Evolutionary conservation across 2,797 vertebrate genomes (phyloP).

Genomic region (Odontamblyopus lacepedii): DNA sequence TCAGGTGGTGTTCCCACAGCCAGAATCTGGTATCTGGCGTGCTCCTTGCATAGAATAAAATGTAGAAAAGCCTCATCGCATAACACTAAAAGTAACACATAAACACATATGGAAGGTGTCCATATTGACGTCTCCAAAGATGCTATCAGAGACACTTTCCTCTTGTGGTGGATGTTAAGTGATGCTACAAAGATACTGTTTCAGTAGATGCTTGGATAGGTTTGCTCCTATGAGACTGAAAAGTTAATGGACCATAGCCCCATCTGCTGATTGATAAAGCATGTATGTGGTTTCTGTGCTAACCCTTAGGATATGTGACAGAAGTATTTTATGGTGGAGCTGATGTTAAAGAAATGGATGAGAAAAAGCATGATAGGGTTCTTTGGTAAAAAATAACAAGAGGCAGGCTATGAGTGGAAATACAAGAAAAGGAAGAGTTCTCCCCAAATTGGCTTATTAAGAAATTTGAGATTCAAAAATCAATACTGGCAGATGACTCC

Average conservation of each 20-base stretch:
- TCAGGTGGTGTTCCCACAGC: too few relatives aligned
- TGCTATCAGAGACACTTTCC: neutral
- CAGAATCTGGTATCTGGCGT: too few relatives aligned
- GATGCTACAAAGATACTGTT: slow-evolving; percentile 22
- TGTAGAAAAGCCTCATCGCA: too few relatives aligned
- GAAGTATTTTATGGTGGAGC: slow-evolving; percentile 7
- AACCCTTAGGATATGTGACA: neutral
- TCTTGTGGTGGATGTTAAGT: slow-evolving; percentile 11
- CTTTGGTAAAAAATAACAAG: neutral
- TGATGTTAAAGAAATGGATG: neutral
- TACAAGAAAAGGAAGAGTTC: neutral
- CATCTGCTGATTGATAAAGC: slow-evolving; percentile 36
- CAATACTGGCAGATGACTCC: neutral
- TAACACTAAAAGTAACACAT: neutral
- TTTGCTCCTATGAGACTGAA: slow-evolving; percentile 19
- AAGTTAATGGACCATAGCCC: slow-evolving; percentile 18
- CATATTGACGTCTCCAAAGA: neutral
- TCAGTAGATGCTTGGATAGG: slow-evolving; percentile 34
- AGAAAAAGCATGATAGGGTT: neutral
- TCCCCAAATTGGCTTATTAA: neutral
- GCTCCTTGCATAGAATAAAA: too few relatives aligned
- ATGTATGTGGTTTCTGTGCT: slow-evolving; percentile 24
- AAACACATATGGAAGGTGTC: neutral
- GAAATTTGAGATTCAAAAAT: neutral
- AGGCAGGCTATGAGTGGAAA: neutral